phyloP scores from a whole-genome alignment of 2,797 vertebrate genomes.

The Danio kyathit region DNA sequence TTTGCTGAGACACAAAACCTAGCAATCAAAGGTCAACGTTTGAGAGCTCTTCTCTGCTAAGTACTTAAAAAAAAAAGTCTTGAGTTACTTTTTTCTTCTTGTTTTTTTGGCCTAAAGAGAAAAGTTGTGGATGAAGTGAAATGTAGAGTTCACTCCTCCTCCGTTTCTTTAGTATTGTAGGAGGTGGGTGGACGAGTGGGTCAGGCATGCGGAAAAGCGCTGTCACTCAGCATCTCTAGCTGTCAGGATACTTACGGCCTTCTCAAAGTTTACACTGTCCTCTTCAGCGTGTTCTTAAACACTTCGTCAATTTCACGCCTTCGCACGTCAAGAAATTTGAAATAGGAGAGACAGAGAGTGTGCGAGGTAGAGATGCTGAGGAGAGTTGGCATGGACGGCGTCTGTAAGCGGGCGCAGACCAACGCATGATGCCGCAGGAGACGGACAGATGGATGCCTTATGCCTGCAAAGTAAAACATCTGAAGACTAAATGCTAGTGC shows the following conservation, averaged over 20 bases:
- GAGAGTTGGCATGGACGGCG: background rate
- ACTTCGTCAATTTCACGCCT: slow-evolving; percentile 49
- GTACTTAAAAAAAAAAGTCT: background rate
- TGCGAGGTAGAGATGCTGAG: slow-evolving; percentile 35
- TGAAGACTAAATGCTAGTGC: background rate
- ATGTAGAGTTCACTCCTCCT: slow-evolving; percentile 63
- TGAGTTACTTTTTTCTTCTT: background rate
- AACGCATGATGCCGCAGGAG: slow-evolving; percentile 9
- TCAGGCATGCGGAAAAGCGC: slow-evolving; percentile 64
- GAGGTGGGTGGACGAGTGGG: slow-evolving; percentile 64
- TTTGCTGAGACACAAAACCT: no score
- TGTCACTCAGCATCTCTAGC: slow-evolving; percentile 69
- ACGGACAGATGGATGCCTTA: slow-evolving; percentile 15
- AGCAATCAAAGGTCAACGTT: no score
- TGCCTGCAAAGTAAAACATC: slow-evolving; percentile 21
- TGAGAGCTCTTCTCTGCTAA: background rate
- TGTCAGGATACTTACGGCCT: slow-evolving; percentile 63
- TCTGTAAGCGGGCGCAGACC: background rate
- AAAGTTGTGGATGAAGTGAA: slow-evolving; percentile 76
- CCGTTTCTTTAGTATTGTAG: slow-evolving; percentile 68
- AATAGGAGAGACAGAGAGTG: slow-evolving; percentile 43
- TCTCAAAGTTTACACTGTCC: slow-evolving; percentile 62
- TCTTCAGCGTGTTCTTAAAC: slow-evolving; percentile 64
- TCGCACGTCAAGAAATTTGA: slow-evolving; percentile 52
- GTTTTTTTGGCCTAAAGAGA: slow-evolving; percentile 51